Evolutionary conservation across 2,888 invertebrate species (phyloP).

Genomic region (Flexamia atlantica): DNA sequence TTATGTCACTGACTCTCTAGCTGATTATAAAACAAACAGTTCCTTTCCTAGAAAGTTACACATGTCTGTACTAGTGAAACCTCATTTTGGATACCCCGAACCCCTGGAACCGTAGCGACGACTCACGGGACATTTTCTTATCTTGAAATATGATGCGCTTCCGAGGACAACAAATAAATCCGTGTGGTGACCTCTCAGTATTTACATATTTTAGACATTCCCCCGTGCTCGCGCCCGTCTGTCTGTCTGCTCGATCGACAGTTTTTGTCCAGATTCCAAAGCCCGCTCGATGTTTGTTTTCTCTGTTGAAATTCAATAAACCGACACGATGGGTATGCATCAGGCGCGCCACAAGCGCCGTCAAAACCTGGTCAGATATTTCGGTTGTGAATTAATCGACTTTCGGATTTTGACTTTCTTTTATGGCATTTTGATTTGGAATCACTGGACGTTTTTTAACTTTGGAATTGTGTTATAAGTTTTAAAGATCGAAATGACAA

Average conservation of each 20-base stretch:
- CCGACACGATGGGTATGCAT: conserved; percentile 6
- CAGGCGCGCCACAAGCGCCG: not conserved
- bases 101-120: too few species aligned
- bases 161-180: conserved; percentile 15
- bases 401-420: too few species aligned
- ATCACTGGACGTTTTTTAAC: too few species aligned
- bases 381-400: not conserved
- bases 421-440: too few species aligned
- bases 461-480: too few species aligned
- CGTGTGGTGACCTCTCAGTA: not conserved
- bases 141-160: conserved; percentile 52
- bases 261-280: conserved; percentile 47
- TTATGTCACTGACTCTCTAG: too few species aligned
- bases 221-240: not conserved
- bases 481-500: too few species aligned
- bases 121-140: conserved; percentile 16
- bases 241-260: conserved; percentile 34
- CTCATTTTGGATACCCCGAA: too few species aligned
- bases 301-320: conserved; percentile 39
- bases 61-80: too few species aligned
- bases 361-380: not conserved
- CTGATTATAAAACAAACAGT: too few species aligned
- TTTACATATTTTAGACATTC: conserved; percentile 50
- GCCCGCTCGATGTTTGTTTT: not conserved
- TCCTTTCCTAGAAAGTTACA: too few species aligned